Conservation (phyloP, 92 coral and sea anemone genomes). For the Ricordea florida region DNA sequence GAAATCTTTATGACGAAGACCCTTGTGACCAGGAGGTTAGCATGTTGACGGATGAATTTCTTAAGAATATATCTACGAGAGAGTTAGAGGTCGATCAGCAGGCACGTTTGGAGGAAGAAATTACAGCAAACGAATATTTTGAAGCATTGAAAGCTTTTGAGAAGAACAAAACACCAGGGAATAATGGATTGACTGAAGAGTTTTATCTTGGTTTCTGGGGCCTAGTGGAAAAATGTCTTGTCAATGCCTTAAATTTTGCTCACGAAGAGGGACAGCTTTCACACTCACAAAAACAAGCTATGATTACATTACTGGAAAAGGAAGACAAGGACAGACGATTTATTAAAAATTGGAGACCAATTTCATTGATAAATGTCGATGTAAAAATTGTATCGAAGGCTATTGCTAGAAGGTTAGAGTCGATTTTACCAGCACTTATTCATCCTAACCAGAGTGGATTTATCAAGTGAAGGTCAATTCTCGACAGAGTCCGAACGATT, state of each 20-base stretch:
- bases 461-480: constrained; percentile 23
- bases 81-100: too few species aligned
- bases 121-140: constrained; percentile 27
- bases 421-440: constrained; percentile 18
- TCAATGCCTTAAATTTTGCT: constrained; percentile 33
- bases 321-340: constrained; percentile 47
- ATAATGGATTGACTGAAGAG: constrained; percentile 55
- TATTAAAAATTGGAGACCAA: too few species aligned
- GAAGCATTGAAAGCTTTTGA: constrained; percentile 21
- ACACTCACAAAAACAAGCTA: constrained; percentile 45
- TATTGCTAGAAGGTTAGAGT: constrained; percentile 29
- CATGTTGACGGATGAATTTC: neutral
- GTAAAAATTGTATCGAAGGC: constrained; percentile 38
- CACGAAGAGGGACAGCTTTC: constrained; percentile 38
- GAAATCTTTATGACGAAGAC: constrained; percentile 21
- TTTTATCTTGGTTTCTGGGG: constrained; percentile 60
- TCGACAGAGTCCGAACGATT: constrained; percentile 27
- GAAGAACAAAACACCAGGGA: too few species aligned
- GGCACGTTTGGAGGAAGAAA: too few species aligned
- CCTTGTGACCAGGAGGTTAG: neutral
- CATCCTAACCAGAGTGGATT: constrained; percentile 33
- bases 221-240: constrained; percentile 31
- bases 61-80: too few species aligned
- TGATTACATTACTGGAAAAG: constrained; percentile 36
- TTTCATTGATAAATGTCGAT: constrained; percentile 32